Percentiles rank a stretch among this genome's conserved stretches.
These are phyloP conservation scores for Buphagus erythrorhynchus DNA, from an alignment of 2,797 vertebrate genomes.

Conservation along the genomic window DNA sequence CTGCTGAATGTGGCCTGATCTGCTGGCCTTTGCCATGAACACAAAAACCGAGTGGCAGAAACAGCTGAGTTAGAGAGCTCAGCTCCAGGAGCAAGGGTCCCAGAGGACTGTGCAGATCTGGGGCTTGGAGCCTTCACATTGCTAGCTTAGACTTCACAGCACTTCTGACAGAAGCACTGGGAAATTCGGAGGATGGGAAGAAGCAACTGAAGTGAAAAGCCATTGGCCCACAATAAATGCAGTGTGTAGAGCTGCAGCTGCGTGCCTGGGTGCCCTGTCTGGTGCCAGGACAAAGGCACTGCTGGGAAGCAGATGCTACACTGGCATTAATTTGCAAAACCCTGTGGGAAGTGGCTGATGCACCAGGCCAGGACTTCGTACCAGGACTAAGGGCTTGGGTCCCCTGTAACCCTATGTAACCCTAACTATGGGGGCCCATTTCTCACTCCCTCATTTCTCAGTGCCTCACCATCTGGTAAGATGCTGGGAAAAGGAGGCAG, in stretches of 20 bases:
- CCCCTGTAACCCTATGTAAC: not conserved
- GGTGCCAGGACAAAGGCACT: not conserved
- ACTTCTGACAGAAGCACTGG: not conserved
- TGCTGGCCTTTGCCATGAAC: not conserved
- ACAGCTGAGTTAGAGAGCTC: not conserved
- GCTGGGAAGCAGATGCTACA: not conserved
- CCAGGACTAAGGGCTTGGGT: not conserved
- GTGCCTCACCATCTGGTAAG: not conserved
- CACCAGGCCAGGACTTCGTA: not conserved
- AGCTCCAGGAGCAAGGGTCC: not conserved
- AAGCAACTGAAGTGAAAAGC: constrained; percentile 24
- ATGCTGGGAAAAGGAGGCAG: not conserved
- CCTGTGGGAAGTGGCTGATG: not conserved
- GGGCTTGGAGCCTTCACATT: not conserved
- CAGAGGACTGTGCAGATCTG: rapidly evolving
- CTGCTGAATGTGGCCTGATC: not conserved
- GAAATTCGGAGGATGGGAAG: not conserved
- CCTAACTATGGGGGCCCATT: rapidly evolving
- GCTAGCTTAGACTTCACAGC: not conserved
- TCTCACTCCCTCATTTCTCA: not conserved
- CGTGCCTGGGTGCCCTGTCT: not conserved
- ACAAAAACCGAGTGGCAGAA: not conserved
- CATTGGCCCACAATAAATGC: not conserved
- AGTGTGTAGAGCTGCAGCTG: not conserved
- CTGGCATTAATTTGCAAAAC: not conserved